Evolutionary conservation across 2,888 invertebrate genomes (phyloP).

Genomic region (Chironomus tentans): DNA sequence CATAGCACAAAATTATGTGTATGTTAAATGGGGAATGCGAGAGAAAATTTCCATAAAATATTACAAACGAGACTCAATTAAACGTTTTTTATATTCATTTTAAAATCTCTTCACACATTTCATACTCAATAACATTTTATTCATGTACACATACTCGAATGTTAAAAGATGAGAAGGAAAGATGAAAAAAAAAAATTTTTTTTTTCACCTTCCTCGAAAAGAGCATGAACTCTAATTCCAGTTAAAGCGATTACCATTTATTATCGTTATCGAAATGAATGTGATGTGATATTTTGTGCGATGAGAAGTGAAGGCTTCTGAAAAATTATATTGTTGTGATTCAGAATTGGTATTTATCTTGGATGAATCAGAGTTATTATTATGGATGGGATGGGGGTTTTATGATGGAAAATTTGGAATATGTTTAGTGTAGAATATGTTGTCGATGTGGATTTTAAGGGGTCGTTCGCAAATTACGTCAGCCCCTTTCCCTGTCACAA

Average conservation of each 20-base stretch:
- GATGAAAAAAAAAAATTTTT: background rate
- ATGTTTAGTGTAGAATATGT: too few species aligned
- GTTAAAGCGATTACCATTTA: conserved; percentile 1
- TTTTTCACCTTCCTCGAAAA: background rate
- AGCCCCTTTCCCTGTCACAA: too few species aligned
- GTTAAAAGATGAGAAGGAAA: background rate
- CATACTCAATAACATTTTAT: background rate
- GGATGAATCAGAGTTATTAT: too few species aligned
- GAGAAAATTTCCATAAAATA: background rate
- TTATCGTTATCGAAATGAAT: conserved; percentile 8
- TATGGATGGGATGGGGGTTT: too few species aligned
- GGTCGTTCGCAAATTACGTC: too few species aligned
- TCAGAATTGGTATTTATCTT: too few species aligned
- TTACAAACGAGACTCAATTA: background rate
- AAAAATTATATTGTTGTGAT: too few species aligned
- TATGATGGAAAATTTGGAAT: too few species aligned
- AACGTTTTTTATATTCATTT: background rate
- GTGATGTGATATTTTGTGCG: background rate
- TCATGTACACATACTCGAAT: background rate
- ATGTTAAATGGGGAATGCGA: background rate
- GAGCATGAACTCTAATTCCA: background rate
- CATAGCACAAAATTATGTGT: too few species aligned
- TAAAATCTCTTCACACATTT: background rate
- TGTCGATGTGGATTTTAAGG: too few species aligned
- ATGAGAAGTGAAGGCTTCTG: background rate